Evolutionary conservation across 2,797 vertebrate species (phyloP).

Genomic region (Thripadectes ignobilis): DNA sequence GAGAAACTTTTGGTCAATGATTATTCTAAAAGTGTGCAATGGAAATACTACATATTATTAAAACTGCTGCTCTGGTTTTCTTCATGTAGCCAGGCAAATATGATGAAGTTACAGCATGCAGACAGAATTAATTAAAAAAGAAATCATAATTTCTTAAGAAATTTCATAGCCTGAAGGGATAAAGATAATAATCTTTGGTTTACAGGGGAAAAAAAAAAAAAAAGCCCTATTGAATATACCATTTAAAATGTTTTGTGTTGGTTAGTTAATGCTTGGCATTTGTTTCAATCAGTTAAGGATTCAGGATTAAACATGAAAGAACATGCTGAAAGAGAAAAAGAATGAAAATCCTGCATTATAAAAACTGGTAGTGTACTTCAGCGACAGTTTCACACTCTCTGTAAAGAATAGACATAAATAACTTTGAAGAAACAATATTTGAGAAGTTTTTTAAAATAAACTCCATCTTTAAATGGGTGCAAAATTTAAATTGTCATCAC

Average conservation of each 20-base stretch:
- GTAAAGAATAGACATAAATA: neutral
- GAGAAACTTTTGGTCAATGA: neutral
- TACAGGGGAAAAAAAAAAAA: neutral
- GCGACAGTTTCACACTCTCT: neutral
- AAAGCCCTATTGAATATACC: neutral
- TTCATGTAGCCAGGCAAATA: neutral
- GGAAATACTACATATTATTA: neutral
- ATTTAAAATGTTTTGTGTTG: neutral
- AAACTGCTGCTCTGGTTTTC: neutral
- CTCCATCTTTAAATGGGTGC: neutral
- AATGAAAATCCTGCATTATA: neutral
- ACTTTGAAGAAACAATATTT: neutral
- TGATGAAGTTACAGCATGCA: neutral
- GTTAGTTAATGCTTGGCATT: constrained; percentile 9
- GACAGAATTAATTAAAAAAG: constrained; percentile 27
- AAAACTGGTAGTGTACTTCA: neutral
- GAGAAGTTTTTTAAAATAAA: neutral
- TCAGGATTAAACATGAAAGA: neutral
- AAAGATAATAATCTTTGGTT: constrained; percentile 14
- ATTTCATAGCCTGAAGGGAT: neutral
- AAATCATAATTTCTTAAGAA: neutral
- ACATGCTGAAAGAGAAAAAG: neutral
- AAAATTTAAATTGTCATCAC: neutral
- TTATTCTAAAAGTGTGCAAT: neutral
- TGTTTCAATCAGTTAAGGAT: neutral